Base-by-base conservation (phyloP, 2,888 invertebrate species). In the Leucophenga montana region DNA sequence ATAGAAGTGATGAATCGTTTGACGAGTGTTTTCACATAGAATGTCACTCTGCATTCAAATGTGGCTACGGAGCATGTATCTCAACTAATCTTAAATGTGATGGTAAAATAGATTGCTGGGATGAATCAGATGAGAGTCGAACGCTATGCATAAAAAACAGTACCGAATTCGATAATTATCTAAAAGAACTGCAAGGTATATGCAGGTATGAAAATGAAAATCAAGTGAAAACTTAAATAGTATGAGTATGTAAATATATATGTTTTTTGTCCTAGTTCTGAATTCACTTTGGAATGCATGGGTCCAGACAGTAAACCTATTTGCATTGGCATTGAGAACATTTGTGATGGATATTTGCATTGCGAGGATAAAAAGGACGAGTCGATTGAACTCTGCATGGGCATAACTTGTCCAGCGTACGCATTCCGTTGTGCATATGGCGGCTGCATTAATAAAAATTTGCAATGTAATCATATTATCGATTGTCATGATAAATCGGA, bases 31-130 rank as follows among this genome's bases (percentile, higher is more conserved):
- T 78, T 31, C 76, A 83, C n/a, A 39, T 72, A 0, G 64, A 78
- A 73, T 93, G 93, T 89, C 90, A 0, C 73, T 84, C 0, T 75
- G 87, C 91, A 2, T 84, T 78, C 69, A 74, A 77, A 4, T 85
- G 85, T 66, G 71, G 76, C 0, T 85, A 85, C 14, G 85, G 85
- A 1, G 85, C 78, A 1, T 85, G 85, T 48, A 77, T 85, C 20
- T 31, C 65, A 3, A 75, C 74, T 0, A 54, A 18, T 0, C 67
- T 71, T 0, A 64, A 54, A 64, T 84, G 84, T 46, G 77, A 84
- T 73, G 73, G 75, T 1, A 22, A 48, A 0, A 44, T 20, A 4
- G 77, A 85, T 31, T 85, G 85, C 68, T 75, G 67, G 0, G 85
- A 85, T 67, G 74, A 75, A 4, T 85, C 84, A 0, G 81, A 83